These are phyloP conservation scores for Argyrosomus regius DNA, from an alignment of 2,797 vertebrate species.

Conservation along the genomic window DNA sequence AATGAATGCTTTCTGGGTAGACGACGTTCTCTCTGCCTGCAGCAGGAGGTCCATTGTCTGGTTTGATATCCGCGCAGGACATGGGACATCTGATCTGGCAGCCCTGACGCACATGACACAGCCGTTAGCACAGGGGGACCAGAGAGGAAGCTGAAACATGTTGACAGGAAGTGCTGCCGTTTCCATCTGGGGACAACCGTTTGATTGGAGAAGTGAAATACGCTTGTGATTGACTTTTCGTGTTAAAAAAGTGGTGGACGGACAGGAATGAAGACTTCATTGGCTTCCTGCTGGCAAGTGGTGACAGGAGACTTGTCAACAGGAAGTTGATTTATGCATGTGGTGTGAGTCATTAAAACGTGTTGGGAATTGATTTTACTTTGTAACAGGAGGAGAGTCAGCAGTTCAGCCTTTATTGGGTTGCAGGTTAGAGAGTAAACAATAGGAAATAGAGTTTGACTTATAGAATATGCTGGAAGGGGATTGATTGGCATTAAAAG, in stretches of 20 bases:
- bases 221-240: conserved; percentile 39
- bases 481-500: conserved; percentile 40
- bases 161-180: conserved; percentile 63
- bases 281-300: conserved; percentile 54
- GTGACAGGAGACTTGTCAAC: conserved; percentile 29
- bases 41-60: conserved; percentile 81
- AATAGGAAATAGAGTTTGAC: conserved; percentile 30
- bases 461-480: background rate
- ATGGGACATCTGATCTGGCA: conserved; percentile 77
- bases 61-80: conserved; percentile 67
- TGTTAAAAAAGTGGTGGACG: conserved; percentile 18
- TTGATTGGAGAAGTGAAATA: conserved; percentile 34
- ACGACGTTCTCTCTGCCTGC: conserved; percentile 60
- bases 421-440: conserved; percentile 20
- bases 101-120: conserved; percentile 64
- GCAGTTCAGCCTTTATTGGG: conserved; percentile 6
- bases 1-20: conserved; percentile 75
- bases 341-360: conserved; percentile 37
- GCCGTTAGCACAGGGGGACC: conserved; percentile 41
- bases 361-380: conserved; percentile 47
- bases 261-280: conserved; percentile 43
- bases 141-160: conserved; percentile 58
- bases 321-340: conserved; percentile 31
- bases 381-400: conserved; percentile 25
- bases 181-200: conserved; percentile 35